Percentiles rank a stretch among this genome's conserved stretches.
These are phyloP conservation scores for Glandiceps talaboti DNA, from an alignment of 53 echinoderm and acorn worm genomes.

Conservation along the genomic window DNA sequence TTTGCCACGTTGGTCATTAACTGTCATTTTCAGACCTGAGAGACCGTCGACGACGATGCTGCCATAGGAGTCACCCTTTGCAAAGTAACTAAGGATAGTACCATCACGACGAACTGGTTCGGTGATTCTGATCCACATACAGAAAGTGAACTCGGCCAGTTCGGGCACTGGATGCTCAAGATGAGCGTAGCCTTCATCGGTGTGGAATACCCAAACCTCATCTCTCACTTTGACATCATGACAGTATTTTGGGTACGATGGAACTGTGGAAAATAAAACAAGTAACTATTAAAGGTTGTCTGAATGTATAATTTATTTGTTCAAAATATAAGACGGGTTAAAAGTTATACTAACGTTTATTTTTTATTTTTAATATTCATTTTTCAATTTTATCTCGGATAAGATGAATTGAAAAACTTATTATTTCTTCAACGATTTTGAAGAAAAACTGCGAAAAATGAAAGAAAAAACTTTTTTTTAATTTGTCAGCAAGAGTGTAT, in stretches of 20 bases:
- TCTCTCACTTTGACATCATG: not conserved
- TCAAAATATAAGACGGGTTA: too few species aligned
- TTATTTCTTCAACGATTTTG: too few species aligned
- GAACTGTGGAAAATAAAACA: too few species aligned
- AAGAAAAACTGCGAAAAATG: too few species aligned
- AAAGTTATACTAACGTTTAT: too few species aligned
- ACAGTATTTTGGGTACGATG: not conserved
- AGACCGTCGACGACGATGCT: not conserved
- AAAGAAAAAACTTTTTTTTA: too few species aligned
- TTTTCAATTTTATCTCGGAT: too few species aligned
- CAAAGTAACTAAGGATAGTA: not conserved
- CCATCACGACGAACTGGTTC: not conserved
- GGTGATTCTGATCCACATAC: not conserved
- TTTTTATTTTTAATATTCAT: too few species aligned
- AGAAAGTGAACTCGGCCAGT: not conserved
- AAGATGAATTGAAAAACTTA: too few species aligned
- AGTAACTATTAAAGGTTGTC: too few species aligned
- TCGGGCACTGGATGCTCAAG: not conserved
- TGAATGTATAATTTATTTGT: too few species aligned
- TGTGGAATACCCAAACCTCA: not conserved
- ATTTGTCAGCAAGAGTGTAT: too few species aligned
- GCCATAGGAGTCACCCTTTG: not conserved
- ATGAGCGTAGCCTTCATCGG: not conserved
- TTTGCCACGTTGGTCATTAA: not conserved
- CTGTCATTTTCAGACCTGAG: not conserved